These are phyloP conservation scores for Cyanistes caeruleus DNA, from an alignment of 2,113 vertebrate species.

Conservation along the genomic window DNA sequence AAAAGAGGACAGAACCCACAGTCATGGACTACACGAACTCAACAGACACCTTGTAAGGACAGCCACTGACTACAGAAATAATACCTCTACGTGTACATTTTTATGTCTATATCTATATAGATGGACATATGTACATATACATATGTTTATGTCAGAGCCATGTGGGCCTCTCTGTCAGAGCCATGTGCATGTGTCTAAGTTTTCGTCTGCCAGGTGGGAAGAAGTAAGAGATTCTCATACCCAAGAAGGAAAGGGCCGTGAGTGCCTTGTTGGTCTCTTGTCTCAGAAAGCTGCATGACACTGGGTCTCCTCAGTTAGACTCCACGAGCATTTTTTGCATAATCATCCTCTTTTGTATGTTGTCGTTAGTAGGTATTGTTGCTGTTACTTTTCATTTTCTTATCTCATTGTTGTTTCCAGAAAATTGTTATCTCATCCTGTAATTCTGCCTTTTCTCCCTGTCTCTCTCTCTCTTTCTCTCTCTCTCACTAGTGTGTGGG, in stretches of 20 bases:
- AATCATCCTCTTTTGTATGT: not conserved
- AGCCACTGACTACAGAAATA: not conserved
- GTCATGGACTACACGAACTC: too few relatives aligned
- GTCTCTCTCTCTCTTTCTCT: not conserved
- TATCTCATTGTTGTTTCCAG: not conserved
- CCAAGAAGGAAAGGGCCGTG: not conserved
- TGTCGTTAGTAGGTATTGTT: not conserved
- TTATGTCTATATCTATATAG: not conserved
- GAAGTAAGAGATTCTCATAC: not conserved
- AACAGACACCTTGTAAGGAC: not conserved
- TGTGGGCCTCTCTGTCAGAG: not conserved
- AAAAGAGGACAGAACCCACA: not conserved
- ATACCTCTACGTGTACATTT: not conserved
- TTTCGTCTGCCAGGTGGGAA: not conserved
- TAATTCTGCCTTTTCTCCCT: not conserved
- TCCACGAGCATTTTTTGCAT: not conserved
- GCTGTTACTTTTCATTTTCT: not conserved
- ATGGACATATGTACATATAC: rapidly evolving
- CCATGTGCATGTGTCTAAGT: not conserved
- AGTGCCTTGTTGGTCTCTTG: rapidly evolving
- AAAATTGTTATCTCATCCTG: not conserved
- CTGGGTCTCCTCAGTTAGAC: rapidly evolving
- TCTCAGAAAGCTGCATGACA: not conserved
- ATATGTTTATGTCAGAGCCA: not conserved
- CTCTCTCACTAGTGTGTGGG: too few relatives aligned